These are phyloP conservation scores for Cathartes aura DNA, from an alignment of 2,113 vertebrate genomes.

Conservation along the genomic window DNA sequence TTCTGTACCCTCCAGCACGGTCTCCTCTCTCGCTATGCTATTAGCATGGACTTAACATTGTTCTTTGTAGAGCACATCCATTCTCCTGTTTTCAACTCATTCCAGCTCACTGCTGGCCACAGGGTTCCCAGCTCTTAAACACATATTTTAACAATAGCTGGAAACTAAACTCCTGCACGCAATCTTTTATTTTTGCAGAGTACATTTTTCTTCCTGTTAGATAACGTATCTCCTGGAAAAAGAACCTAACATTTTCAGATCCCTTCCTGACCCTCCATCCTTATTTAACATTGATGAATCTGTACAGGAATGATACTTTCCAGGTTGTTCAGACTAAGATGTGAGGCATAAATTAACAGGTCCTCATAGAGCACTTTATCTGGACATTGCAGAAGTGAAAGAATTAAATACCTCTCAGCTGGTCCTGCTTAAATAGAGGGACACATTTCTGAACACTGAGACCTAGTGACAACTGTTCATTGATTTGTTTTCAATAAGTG, in stretches of 20 bases:
- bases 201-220: conserved; percentile 7
- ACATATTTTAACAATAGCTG: not conserved
- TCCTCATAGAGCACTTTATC: not conserved
- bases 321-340: not conserved
- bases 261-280: not conserved
- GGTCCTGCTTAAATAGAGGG: not conserved
- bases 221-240: not conserved
- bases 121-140: not conserved
- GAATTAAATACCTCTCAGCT: not conserved
- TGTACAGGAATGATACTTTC: not conserved
- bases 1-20: not conserved
- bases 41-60: not conserved
- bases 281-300: not conserved
- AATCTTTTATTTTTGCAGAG: not conserved
- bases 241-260: not conserved
- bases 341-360: not conserved
- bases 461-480: not conserved
- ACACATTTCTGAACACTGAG: not conserved
- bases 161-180: not conserved
- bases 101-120: not conserved
- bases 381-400: not conserved
- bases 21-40: not conserved
- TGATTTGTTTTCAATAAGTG: not conserved
- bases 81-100: not conserved
- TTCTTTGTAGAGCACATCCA: not conserved